These are phyloP conservation scores for Scomberomorus guttatus DNA, from an alignment of 2,797 vertebrate species.

Conservation along the genomic window DNA sequence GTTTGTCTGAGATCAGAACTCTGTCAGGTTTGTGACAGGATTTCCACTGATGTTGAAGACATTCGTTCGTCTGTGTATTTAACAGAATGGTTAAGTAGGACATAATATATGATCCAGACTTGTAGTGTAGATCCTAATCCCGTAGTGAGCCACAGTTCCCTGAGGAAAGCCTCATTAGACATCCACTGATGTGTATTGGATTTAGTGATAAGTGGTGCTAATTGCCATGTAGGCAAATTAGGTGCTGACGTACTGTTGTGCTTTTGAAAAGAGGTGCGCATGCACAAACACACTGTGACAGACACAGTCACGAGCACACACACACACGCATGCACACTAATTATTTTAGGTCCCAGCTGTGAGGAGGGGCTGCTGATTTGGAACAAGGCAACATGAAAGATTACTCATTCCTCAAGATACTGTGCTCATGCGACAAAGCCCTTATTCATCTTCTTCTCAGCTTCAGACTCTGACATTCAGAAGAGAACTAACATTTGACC, in stretches of 20 bases:
- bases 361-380: constrained; percentile 64
- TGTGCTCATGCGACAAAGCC: constrained; percentile 62
- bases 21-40: constrained; percentile 7
- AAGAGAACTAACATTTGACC: constrained; percentile 72
- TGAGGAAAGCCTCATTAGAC: constrained; percentile 67
- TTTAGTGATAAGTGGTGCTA: constrained; percentile 75
- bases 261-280: constrained; percentile 38
- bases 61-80: constrained; percentile 37
- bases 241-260: constrained; percentile 31
- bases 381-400: constrained; percentile 72
- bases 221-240: constrained; percentile 72
- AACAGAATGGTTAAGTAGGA: constrained; percentile 50
- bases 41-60: constrained; percentile 22
- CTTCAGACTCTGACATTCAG: constrained; percentile 65
- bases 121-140: constrained; percentile 60
- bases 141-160: constrained; percentile 62
- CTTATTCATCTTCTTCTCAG: constrained; percentile 71
- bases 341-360: constrained; percentile 74
- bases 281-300: constrained; percentile 35
- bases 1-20: constrained; percentile 43
- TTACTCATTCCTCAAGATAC: constrained; percentile 71
- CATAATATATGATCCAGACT: constrained; percentile 56
- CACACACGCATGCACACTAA: constrained; percentile 55
- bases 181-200: constrained; percentile 67
- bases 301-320: not conserved